Conservation (phyloP, 2,797 vertebrate species). For the Nasua narica region DNA sequence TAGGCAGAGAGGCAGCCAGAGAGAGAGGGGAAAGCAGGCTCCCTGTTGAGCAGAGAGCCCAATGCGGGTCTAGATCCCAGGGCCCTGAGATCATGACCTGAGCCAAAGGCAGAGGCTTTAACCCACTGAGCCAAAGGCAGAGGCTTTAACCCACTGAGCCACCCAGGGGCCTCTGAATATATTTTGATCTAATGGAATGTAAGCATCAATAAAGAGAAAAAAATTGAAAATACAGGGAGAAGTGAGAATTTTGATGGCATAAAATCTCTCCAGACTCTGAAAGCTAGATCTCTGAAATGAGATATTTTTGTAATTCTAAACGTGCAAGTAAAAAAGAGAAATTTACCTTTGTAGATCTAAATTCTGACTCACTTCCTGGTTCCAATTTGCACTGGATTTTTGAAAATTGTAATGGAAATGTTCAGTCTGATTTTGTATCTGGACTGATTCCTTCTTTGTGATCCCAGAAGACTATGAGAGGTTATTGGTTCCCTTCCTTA, state of each 20-base stretch:
- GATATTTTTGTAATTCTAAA: neutral
- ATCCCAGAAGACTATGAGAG: neutral
- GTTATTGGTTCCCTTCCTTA: neutral
- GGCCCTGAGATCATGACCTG: too few relatives aligned
- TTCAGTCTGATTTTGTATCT: neutral
- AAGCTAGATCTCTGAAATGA: neutral
- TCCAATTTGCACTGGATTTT: neutral
- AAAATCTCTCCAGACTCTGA: neutral
- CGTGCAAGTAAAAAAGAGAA: neutral
- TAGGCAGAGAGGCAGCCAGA: too few relatives aligned
- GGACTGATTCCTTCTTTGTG: neutral
- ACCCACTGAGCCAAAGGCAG: too few relatives aligned
- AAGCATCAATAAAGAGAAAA: neutral
- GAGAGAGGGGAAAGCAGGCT: too few relatives aligned
- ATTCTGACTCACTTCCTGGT: neutral
- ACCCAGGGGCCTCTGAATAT: too few relatives aligned
- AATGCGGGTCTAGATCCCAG: too few relatives aligned
- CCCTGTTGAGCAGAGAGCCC: too few relatives aligned
- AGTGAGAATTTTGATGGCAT: neutral
- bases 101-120: too few relatives aligned
- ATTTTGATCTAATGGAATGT: neutral
- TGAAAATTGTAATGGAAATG: neutral
- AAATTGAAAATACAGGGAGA: neutral
- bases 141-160: too few relatives aligned
- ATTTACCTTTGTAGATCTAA: neutral